Conservation (phyloP, 2,888 invertebrate genomes). For the Lysandra coridon region DNA sequence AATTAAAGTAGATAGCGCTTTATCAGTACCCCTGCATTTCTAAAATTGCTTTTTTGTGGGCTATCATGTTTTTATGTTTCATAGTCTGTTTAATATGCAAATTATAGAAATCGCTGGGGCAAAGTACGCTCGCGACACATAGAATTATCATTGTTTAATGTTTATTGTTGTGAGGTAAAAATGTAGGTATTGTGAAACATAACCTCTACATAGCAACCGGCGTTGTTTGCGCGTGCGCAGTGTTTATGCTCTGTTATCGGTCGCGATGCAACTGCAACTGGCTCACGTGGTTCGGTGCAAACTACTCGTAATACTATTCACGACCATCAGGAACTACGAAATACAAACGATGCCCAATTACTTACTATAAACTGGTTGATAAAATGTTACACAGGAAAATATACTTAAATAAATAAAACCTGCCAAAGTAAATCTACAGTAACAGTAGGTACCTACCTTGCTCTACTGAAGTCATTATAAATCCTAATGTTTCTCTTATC, state of each 20-base stretch:
- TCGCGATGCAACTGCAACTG: not conserved
- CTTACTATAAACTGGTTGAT: not conserved
- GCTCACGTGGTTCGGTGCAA: not conserved
- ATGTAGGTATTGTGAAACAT: not conserved
- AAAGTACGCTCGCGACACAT: not conserved
- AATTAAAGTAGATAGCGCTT: conserved; percentile 43
- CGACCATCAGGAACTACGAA: not conserved
- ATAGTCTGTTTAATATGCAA: conserved; percentile 20
- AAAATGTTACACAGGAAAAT: not conserved
- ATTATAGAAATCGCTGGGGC: conserved; percentile 3
- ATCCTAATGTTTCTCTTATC: not conserved
- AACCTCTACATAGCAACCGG: not conserved
- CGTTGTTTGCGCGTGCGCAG: conserved; percentile 15
- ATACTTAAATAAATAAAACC: not conserved
- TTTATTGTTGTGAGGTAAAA: not conserved
- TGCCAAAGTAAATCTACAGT: not conserved
- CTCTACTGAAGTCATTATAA: not conserved
- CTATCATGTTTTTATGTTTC: conserved; percentile 5
- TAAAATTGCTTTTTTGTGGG: not conserved
- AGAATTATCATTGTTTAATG: not conserved
- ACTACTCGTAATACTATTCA: not conserved
- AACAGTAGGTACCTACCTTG: too few relatives aligned
- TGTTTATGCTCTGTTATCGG: conserved; percentile 7
- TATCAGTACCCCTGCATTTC: conserved; percentile 12
- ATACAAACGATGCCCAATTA: not conserved